Base-by-base conservation (phyloP, 2,797 vertebrate species). In the Schizothorax lantsangensis region DNA sequence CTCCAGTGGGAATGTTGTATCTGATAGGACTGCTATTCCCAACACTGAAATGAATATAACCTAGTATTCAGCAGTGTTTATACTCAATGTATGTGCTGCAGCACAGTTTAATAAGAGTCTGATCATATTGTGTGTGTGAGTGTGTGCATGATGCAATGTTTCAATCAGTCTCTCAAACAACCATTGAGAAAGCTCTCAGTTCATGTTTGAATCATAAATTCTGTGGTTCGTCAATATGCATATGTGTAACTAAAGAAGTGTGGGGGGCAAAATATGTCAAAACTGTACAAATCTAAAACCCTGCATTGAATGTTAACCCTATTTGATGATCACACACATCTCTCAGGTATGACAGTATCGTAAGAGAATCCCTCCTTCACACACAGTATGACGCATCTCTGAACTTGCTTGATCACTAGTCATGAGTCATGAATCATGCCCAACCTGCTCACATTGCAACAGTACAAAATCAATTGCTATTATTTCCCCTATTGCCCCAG, bases 401-500 rank as follows among this genome's bases (percentile, higher is more conserved):
- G 15, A 68, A 3, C 45, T 33, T 68, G 7, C 36, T 69, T 40
- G 30, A 33, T 54, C 45, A 17, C 43, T 33, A 49, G 9, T 52
- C 73, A 33, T 75, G n/a, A 74, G 11, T 80, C 40, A 80, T 9
- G 30, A 45, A 45, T 81, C n/a, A 47, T 17, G 21, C 7, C 72
- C 81, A 80, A 80, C 74, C 82, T 81, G 77, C 83, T 87, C 68
- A 59, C 68, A 75, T 17, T 84, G 33, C 47, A 73, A 74, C 11
- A 66, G 14, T 68, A 54, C 45, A 52, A 73, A 54, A 68, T 45
- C 17, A 52, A 45, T 75, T 62, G 62, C 43, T 84, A 10, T 64
- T 84, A 38, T 57, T 71, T 81, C 8, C 47, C 47, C 11, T 71
- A 57, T 23, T 62, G 47, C 26, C 43, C n/a, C 54, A 64, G 21